Evolutionary conservation across 2,113 vertebrate species (phyloP).

Genomic region (Pelecanus crispus): DNA sequence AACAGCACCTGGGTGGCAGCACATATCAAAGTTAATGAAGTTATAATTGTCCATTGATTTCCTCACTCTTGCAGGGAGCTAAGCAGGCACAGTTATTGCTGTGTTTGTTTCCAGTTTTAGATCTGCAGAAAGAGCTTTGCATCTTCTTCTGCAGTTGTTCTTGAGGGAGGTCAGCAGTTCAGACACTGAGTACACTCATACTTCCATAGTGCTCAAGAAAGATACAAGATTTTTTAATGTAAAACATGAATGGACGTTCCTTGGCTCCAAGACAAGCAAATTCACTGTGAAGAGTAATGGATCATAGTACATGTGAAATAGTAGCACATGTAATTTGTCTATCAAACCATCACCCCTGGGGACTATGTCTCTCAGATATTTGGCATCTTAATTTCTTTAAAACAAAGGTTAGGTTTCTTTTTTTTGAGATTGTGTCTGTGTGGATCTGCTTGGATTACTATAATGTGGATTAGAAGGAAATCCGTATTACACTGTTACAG

Average conservation of each 20-base stretch:
- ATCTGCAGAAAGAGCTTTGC: neutral
- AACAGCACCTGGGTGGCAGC: neutral
- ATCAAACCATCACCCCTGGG: neutral
- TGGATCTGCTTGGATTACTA: neutral
- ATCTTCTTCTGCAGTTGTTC: neutral
- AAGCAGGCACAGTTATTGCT: neutral
- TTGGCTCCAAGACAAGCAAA: neutral
- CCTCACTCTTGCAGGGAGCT: neutral
- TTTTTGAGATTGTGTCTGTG: neutral
- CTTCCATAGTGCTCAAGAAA: neutral
- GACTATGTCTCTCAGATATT: neutral
- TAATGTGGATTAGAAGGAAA: neutral
- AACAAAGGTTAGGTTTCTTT: neutral
- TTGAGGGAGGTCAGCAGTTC: neutral
- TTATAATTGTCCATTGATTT: neutral
- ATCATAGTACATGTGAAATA: neutral
- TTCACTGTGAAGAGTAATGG: neutral
- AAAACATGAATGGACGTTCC: neutral
- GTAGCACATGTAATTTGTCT: neutral
- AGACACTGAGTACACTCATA: neutral
- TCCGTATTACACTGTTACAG: neutral
- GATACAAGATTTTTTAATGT: neutral
- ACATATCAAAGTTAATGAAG: neutral
- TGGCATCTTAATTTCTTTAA: neutral
- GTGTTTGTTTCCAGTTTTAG: neutral